Evolutionary conservation across 2,888 invertebrate species (phyloP).

Genomic region (Ectemnius lituratus): DNA sequence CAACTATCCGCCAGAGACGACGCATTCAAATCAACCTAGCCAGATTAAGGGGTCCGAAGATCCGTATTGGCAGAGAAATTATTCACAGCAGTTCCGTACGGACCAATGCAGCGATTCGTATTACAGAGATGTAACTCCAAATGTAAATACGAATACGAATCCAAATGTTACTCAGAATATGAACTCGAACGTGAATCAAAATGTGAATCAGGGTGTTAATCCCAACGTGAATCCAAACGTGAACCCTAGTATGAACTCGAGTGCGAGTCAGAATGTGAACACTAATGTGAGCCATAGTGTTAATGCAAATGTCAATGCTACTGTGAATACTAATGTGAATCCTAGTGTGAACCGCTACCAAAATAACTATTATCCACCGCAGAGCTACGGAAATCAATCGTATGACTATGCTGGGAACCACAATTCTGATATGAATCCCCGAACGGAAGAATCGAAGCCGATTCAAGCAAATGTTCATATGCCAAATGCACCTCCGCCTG

Average conservation of each 20-base stretch:
- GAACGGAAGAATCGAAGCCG: conserved; percentile 56
- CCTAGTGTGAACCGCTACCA: conserved; percentile 77
- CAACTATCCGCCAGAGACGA: conserved; percentile 59
- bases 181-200: conserved; percentile 44
- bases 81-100: conserved; percentile 70
- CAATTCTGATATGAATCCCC: conserved; percentile 59
- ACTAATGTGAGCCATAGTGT: neutral
- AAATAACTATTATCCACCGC: conserved; percentile 73
- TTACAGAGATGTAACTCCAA: conserved; percentile 65
- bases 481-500: conserved; percentile 47
- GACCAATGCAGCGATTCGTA: conserved; percentile 71
- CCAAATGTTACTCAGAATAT: neutral
- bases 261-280: neutral
- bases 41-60: conserved; percentile 69
- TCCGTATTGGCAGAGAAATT: conserved; percentile 76
- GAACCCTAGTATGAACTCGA: neutral
- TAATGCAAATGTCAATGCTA: neutral
- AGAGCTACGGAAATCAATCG: conserved; percentile 65
- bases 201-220: conserved; percentile 67
- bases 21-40: conserved; percentile 57
- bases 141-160: conserved; percentile 77
- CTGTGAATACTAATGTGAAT: conserved; percentile 31
- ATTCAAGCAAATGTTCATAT: conserved; percentile 44
- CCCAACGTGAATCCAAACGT: conserved; percentile 67
- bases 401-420: conserved; percentile 66